Conservation (phyloP, 2,888 invertebrate genomes). For the Artemia sinica region DNA sequence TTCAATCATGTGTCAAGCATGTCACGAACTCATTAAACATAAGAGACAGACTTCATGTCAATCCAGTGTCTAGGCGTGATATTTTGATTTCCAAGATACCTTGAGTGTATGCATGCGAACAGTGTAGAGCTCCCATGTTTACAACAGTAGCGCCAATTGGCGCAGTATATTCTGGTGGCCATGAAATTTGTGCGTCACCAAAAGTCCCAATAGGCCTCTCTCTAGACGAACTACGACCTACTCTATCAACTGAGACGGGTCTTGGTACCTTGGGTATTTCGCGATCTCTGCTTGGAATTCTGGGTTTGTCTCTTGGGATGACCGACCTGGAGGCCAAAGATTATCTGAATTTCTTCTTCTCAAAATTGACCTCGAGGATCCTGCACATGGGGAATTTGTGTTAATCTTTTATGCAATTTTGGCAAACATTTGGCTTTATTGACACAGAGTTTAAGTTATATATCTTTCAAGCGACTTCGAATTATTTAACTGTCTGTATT, state of each 20-base stretch:
- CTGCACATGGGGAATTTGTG: too few relatives aligned
- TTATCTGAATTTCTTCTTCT: not conserved
- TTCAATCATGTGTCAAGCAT: too few relatives aligned
- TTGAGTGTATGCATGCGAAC: slow-evolving; percentile 2
- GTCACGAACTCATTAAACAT: too few relatives aligned
- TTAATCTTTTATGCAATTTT: too few relatives aligned
- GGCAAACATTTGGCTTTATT: too few relatives aligned
- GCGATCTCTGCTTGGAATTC: not conserved
- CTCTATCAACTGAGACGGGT: not conserved
- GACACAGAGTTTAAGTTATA: too few relatives aligned
- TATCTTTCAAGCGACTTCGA: too few relatives aligned
- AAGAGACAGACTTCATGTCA: too few relatives aligned
- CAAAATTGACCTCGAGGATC: too few relatives aligned
- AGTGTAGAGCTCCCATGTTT: not conserved
- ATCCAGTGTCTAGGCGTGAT: too few relatives aligned
- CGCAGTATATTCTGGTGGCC: not conserved
- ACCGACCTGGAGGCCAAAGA: not conserved
- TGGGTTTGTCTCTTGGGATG: not conserved
- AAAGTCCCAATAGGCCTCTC: not conserved
- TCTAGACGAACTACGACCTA: not conserved
- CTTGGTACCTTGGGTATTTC: slow-evolving; percentile 4
- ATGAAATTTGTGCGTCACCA: not conserved
- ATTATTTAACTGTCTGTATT: too few relatives aligned
- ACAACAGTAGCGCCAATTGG: not conserved
- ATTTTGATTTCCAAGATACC: not conserved